Base-by-base conservation (phyloP, 2,797 vertebrate species). In the Momotus momota region DNA sequence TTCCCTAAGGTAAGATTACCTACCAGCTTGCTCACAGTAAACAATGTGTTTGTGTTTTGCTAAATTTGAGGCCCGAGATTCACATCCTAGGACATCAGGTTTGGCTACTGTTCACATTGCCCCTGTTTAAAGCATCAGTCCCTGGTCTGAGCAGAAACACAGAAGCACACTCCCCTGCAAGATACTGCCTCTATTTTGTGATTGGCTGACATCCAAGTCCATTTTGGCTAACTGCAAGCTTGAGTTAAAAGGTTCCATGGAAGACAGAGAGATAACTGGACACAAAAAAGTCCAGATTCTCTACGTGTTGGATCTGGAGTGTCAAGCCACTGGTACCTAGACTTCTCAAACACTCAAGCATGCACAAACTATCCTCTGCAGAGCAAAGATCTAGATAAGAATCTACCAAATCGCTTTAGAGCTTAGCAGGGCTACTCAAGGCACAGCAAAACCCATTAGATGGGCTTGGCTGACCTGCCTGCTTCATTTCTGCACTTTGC, bases 1-100 rank as follows among this genome's bases (percentile, higher is more conserved):
- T n/a, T 29, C 41, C 54, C 69, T 9, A 12, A 55, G 35, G 25
- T 25, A n/a, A 25, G n/a, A 17, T 61, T 35, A 61, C 11, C 35
- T 35, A 61, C 11, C 35, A 46, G 27, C 26, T 62, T 48, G n/a
- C 25, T 91, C 75, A 22, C 29, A 43, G 23, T 3, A 46, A 41
- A 43, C 4, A 17, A 3, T 0, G 0, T 8, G 15, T 20, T 45
- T 29, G 9, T 33, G 7, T 48, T 78, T 69, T 43, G 27, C 57
- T 65, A 60, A 80, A 49, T 25, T 35, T 10, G 13, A 60, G 33
- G 16, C 23, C 31, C 4, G 1, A 14, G 10, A 49, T 46, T 46
- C 35, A 29, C 7, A 4, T 45, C 31, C 41, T 23, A 48, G 45
- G 62, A 45, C 7, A 20, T 6, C 20, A 31, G 61, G 9, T 45